phyloP scores from a whole-genome alignment of 2,113 vertebrate species.

The Prunella himalayana region DNA sequence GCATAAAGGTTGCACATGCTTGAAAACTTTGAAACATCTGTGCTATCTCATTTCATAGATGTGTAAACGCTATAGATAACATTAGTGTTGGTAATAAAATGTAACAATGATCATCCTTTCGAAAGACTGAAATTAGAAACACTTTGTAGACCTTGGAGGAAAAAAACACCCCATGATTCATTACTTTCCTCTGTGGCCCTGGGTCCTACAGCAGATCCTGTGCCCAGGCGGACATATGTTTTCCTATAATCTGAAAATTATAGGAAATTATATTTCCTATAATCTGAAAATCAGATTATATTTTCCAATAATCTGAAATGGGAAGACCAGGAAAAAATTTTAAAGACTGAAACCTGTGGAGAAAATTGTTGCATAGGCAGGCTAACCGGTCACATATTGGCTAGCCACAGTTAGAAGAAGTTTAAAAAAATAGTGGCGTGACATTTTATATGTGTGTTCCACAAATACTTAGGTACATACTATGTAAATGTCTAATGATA shows the following conservation, averaged over 20 bases:
- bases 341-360: background rate
- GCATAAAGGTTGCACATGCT: background rate
- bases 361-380: background rate
- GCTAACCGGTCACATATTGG: background rate
- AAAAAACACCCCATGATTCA: accelerated
- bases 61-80: background rate
- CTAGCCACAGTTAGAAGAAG: background rate
- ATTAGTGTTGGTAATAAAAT: background rate
- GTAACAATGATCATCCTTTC: background rate
- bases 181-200: background rate
- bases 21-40: background rate
- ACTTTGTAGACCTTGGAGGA: background rate
- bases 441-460: background rate
- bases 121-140: background rate
- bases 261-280: no score
- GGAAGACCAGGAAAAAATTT: background rate
- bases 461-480: background rate
- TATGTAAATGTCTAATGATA: background rate
- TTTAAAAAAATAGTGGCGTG: background rate
- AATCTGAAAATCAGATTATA: no score
- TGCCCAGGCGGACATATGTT: background rate
- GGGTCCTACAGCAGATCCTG: background rate
- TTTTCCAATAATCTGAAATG: background rate
- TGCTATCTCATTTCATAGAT: background rate
- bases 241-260: background rate